Base-by-base conservation (phyloP, 2,797 vertebrate genomes). In the Eptatretus atami region DNA sequence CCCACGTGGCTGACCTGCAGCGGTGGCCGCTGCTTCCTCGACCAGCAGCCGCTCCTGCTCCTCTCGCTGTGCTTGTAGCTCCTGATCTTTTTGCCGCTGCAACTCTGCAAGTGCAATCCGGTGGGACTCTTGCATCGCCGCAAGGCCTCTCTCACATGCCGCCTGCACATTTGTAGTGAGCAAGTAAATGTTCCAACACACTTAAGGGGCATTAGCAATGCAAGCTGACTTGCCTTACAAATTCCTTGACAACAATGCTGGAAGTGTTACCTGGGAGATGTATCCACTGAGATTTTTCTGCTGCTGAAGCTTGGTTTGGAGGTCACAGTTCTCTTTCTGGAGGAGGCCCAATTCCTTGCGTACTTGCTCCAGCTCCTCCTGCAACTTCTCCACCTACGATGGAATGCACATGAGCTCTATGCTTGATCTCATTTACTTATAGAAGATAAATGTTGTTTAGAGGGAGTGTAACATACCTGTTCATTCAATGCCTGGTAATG, bases 101-200 rank as follows among this genome's bases (percentile, higher is more conserved):
- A 81, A 75, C 69, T 82, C 79, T 6, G 81, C 80, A 3, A 82
- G 73, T 53, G 80, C 79, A 67, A 76, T 80, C 72, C 79, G 79
- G 67, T 82, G 80, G 19, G 80, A 82, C 67, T 79, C 79, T 71
- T 82, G 79, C 80, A 82, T 82, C 57, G 79, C 77, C 1, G 76
- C 72, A 6, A 82, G 81, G 64, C 79, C 78, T 66, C 80, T 67
- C 71, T 81, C 80, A 53, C 80, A 82, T 11, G 78, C 81, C 53
- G 77, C 79, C 80, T 82, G 69, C 31, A 44, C 31, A 44, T 44
- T 44, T 44, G 31, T 44, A 44, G 31, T 44, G 31, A 44, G 31
- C 31, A 8, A 2, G 6, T 44, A 8, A 44, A 44, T 4, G 31
- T 44, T 44, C 31, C 31, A 44, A 44, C 31, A 44, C 31, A 44